A percentile compares a stretch with the other conserved stretches of the same genome.
These are phyloP conservation scores for Caenorhabditis zanzibari DNA, from an alignment of 2,888 invertebrate genomes.

Conservation along the genomic window DNA sequence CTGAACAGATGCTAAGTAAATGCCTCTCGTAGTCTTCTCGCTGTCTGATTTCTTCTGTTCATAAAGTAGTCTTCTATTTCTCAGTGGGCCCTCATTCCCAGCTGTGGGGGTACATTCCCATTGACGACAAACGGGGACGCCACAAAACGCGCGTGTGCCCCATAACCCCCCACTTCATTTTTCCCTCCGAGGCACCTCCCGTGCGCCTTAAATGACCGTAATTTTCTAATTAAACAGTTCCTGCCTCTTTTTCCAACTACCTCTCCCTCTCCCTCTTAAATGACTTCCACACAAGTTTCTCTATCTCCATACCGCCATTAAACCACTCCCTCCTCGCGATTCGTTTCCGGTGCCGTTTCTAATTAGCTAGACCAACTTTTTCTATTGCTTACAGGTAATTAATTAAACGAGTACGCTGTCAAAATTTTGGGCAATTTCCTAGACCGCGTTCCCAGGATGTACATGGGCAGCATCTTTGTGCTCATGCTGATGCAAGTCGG, in stretches of 20 bases:
- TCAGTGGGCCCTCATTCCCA: not conserved
- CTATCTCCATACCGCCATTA: constrained; percentile 52
- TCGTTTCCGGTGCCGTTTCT: constrained; percentile 58
- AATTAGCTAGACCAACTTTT: constrained; percentile 22
- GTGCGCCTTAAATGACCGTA: constrained; percentile 67
- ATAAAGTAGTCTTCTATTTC: constrained; percentile 44
- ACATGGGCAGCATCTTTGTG: not conserved
- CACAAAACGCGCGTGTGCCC: constrained; percentile 34
- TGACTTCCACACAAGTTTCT: constrained; percentile 49
- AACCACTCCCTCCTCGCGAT: constrained; percentile 45
- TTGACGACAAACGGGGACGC: constrained; percentile 24
- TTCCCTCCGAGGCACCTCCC: constrained; percentile 57
- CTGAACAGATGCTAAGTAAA: constrained; percentile 65
- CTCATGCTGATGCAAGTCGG: constrained; percentile 2
- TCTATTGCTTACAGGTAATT: not conserved
- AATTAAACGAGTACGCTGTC: not conserved
- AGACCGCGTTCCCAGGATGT: too few relatives aligned
- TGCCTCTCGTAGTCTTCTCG: constrained; percentile 46
- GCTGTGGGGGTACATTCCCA: constrained; percentile 26
- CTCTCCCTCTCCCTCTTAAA: constrained; percentile 22
- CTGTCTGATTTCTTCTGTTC: constrained; percentile 60
- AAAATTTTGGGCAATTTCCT: not conserved
- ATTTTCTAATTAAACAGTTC: constrained; percentile 71
- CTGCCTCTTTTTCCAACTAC: constrained; percentile 46
- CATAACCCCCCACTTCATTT: constrained; percentile 58